These are phyloP conservation scores for Pelodytes ibericus DNA, from an alignment of 2,797 vertebrate genomes.

Conservation along the genomic window DNA sequence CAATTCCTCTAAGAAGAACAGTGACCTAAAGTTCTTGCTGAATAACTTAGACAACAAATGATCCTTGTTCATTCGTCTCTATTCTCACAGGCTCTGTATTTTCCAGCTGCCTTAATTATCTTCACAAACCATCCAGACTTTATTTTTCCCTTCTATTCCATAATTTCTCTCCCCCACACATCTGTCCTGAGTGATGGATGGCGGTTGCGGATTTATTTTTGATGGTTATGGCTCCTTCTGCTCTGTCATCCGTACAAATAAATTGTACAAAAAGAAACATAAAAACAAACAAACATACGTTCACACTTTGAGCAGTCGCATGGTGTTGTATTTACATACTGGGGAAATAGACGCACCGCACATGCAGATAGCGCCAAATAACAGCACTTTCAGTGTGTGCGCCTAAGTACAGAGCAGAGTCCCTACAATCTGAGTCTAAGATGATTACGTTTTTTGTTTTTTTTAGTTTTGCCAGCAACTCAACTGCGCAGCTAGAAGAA, in stretches of 20 bases:
- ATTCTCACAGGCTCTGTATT: slow-evolving; percentile 31
- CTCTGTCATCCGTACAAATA: not conserved
- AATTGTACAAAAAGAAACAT: not conserved
- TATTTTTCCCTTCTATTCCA: slow-evolving; percentile 8
- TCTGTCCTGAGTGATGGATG: slow-evolving; percentile 19
- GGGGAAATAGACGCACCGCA: too few relatives aligned
- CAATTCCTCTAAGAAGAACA: slow-evolving; percentile 28
- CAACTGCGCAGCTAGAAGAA: too few relatives aligned
- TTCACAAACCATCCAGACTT: slow-evolving; percentile 23
- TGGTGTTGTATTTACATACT: too few relatives aligned
- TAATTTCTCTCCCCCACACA: slow-evolving; percentile 13
- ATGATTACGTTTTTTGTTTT: too few relatives aligned
- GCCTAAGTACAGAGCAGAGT: too few relatives aligned
- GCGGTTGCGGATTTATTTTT: not conserved
- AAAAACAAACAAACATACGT: not conserved
- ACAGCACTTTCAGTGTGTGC: too few relatives aligned
- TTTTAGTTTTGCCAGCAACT: too few relatives aligned
- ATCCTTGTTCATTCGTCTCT: slow-evolving; percentile 41
- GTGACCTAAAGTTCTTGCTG: slow-evolving; percentile 22
- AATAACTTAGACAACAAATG: slow-evolving; percentile 40
- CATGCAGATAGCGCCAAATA: too few relatives aligned
- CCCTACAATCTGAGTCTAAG: too few relatives aligned
- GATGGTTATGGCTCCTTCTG: not conserved
- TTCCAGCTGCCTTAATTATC: slow-evolving; percentile 52
- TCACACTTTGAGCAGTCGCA: too few relatives aligned